phyloP scores from a whole-genome alignment of 2,888 invertebrate genomes.

The Nymphalis c-album region DNA sequence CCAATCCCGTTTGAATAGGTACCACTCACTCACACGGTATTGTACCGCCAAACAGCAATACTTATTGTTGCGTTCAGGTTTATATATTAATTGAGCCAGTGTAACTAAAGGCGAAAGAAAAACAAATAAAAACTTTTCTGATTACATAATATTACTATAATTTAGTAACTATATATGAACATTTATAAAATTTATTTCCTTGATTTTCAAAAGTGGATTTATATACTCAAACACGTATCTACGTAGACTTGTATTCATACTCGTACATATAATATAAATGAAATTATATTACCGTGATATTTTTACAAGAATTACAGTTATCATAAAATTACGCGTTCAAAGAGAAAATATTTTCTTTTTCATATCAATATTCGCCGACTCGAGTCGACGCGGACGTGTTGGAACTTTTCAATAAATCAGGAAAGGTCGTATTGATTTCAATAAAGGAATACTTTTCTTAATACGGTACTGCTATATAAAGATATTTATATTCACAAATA shows the following conservation, averaged over 20 bases:
- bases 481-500: too few relatives aligned
- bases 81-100: too few relatives aligned
- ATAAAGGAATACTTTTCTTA: constrained; percentile 20
- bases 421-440: constrained; percentile 27
- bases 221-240: background rate
- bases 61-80: too few relatives aligned
- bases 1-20: too few relatives aligned
- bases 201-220: background rate
- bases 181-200: too few relatives aligned
- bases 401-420: constrained; percentile 26
- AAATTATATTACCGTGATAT: constrained; percentile 10
- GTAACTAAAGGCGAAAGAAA: too few relatives aligned
- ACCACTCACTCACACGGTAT: too few relatives aligned
- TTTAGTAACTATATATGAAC: too few relatives aligned
- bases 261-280: background rate
- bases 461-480: background rate
- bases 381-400: constrained; percentile 18
- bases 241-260: background rate
- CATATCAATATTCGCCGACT: constrained; percentile 17
- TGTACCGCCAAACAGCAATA: too few relatives aligned
- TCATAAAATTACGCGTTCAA: constrained; percentile 20
- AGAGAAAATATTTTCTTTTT: constrained; percentile 22
- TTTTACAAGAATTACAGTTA: constrained; percentile 17
- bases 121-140: too few relatives aligned
- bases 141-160: too few relatives aligned